Evolutionary conservation across 2,797 vertebrate species (phyloP).

Genomic region (Pogonophryne albipinna): DNA sequence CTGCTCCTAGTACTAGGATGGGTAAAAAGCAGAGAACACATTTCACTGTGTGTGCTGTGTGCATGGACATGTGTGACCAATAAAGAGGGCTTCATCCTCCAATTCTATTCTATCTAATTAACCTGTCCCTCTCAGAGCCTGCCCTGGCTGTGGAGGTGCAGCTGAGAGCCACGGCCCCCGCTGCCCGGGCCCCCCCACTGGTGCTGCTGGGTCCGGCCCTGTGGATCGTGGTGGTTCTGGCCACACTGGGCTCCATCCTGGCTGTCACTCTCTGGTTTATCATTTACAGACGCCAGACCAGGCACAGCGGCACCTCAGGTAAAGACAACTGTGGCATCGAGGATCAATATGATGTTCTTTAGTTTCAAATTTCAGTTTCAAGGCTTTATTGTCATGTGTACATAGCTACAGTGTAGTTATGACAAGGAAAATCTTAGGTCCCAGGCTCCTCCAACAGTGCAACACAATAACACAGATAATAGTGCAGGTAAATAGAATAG

Average conservation of each 20-base stretch:
- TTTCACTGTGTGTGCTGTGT: too few relatives aligned
- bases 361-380: too few relatives aligned
- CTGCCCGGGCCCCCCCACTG: not conserved
- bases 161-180: constrained; percentile 2
- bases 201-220: constrained; percentile 49
- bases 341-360: not conserved
- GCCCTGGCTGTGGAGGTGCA: not conserved
- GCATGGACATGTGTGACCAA: too few relatives aligned
- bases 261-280: constrained; percentile 76
- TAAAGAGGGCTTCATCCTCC: too few relatives aligned
- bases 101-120: not conserved
- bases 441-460: too few relatives aligned
- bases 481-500: too few relatives aligned
- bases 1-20: too few relatives aligned
- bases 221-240: constrained; percentile 72
- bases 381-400: too few relatives aligned
- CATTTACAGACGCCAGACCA: constrained; percentile 69
- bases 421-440: too few relatives aligned
- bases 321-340: not conserved
- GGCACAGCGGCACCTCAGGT: constrained; percentile 59
- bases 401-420: too few relatives aligned
- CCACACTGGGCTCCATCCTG: constrained; percentile 65
- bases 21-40: too few relatives aligned
- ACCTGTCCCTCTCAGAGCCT: constrained; percentile 41
- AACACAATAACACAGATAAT: too few relatives aligned